Conservation (phyloP, 2,888 invertebrate genomes). For the Papilio gigon region DNA sequence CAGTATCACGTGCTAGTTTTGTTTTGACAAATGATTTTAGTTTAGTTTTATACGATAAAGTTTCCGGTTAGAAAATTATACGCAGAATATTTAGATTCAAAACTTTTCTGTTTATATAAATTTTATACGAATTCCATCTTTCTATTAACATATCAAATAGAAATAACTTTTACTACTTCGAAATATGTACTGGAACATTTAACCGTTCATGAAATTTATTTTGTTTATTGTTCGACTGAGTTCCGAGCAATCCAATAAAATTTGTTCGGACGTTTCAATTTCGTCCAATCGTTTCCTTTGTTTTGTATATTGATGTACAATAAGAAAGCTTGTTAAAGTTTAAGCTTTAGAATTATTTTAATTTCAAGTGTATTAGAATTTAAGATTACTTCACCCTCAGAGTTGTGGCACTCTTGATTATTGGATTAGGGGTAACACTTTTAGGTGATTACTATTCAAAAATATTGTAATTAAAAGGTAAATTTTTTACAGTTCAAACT, state of each 20-base stretch:
- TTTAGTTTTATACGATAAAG: not conserved
- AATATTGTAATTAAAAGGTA: no score
- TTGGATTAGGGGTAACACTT: no score
- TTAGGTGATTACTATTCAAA: no score
- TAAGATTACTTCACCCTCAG: not conserved
- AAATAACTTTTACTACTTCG: constrained; percentile 5
- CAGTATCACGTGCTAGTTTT: not conserved
- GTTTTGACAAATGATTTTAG: not conserved
- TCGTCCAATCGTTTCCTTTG: constrained; percentile 8
- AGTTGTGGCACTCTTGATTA: no score
- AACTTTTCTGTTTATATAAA: constrained; percentile 1
- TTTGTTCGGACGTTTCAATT: constrained; percentile 18
- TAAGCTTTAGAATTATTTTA: not conserved
- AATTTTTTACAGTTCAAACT: no score
- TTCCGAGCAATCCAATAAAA: constrained; percentile 4
- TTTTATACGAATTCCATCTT: constrained; percentile 8
- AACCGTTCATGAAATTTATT: constrained; percentile 2
- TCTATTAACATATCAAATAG: constrained; percentile 10
- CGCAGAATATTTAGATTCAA: not conserved
- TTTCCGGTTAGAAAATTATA: not conserved
- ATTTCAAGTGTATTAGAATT: no score
- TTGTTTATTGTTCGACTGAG: constrained; percentile 23
- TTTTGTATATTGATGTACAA: constrained; percentile 1
- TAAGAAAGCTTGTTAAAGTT: not conserved
- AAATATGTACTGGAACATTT: constrained; percentile 18